phyloP scores from a whole-genome alignment of 2,888 invertebrate genomes.

The Chrysolina haemoptera region DNA sequence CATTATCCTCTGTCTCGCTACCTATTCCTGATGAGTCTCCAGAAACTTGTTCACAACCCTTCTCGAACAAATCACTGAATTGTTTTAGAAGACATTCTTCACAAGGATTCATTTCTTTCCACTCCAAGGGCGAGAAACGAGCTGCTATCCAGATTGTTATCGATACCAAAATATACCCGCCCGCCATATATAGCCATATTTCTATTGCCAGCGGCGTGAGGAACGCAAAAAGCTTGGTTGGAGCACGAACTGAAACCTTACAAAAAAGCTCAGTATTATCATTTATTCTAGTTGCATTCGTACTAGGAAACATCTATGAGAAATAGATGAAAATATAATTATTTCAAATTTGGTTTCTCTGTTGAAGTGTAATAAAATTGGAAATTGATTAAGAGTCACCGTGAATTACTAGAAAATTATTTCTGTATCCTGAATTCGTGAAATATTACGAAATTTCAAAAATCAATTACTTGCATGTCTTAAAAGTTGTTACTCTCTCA shows the following conservation, averaged over 20 bases:
- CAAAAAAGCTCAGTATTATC: slow-evolving; percentile 9
- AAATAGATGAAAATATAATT: too few species aligned
- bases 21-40: slow-evolving; percentile 60
- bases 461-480: too few species aligned
- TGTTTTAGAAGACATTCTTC: slow-evolving; percentile 70
- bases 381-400: too few species aligned
- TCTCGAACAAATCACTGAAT: slow-evolving; percentile 59
- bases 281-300: not conserved
- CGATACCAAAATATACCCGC: slow-evolving; percentile 85
- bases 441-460: too few species aligned
- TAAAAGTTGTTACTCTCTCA: too few species aligned
- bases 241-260: slow-evolving; percentile 63
- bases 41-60: slow-evolving; percentile 58
- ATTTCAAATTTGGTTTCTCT: not conserved
- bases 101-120: slow-evolving; percentile 77
- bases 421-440: too few species aligned
- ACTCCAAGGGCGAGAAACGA: slow-evolving; percentile 87
- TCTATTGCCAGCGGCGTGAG: slow-evolving; percentile 87
- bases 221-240: slow-evolving; percentile 85
- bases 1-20: slow-evolving; percentile 51
- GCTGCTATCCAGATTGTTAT: slow-evolving; percentile 89
- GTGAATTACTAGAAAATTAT: too few species aligned
- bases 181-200: slow-evolving; percentile 87
- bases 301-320: too few species aligned
- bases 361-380: not conserved